Base-by-base conservation (phyloP, 2,888 invertebrate genomes). In the Drosophila ochracea region DNA sequence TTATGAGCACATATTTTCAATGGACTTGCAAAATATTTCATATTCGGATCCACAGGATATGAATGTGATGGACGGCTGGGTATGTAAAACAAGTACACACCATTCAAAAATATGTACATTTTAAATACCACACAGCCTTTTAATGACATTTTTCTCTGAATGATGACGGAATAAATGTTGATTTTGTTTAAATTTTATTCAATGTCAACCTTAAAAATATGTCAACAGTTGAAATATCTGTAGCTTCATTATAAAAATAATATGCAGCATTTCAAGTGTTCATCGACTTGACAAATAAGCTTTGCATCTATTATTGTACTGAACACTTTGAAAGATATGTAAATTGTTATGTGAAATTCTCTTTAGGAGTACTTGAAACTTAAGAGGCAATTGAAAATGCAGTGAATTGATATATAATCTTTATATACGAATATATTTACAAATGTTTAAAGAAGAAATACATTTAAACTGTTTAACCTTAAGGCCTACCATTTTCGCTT, bases 1-100 rank as follows among this genome's bases (percentile, higher is more conserved):
- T 82, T 85, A 84, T 85, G 77, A 70, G 63, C 66, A 63, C 72
- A 84, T 72, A 66, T 76, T 72, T 82, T 68, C 74, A 53, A 76
- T 89, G 69, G 77, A 73, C 68, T 68, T 54, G 67, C 61, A 55
- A 76, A 64, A 67, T 69, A 63, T 76, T 57, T 55, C 58, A 28
- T 49, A 67, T 79, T 55, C 49, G 57, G 50, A 61, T 62, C 25
- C 16, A 9, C 43, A 47, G 43, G 43, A 50, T 57, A 49, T 37
- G 61, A 67, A 50, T 64, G 39, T 62, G 28, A 50, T 30, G 30
- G 52, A n/a, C n/a, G 47, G 28, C 28, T 28, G 28, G 13, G 35
- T 35, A 69, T 77, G 68, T 65, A 66, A 78, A 81, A 58, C 67
- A 70, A 62, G 61, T 74, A 74, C 74, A 65, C 60, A 68, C 39